These are phyloP conservation scores for Carassius auratus DNA, from an alignment of 2,113 vertebrate genomes.

Conservation along the genomic window DNA sequence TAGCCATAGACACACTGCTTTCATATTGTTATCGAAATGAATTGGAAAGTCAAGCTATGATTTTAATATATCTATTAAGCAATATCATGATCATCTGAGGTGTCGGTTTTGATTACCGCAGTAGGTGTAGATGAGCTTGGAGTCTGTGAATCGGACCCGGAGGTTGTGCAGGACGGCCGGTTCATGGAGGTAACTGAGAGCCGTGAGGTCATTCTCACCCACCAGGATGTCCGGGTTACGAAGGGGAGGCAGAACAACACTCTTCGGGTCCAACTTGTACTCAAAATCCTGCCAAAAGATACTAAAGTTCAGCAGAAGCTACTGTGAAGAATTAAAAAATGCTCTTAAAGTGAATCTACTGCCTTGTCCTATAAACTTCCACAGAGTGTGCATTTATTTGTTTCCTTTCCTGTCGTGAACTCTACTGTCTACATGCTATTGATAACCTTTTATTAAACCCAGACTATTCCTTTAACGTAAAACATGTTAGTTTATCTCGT, in stretches of 20 bases:
- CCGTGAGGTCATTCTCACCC: slow-evolving; percentile 79
- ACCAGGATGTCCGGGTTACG: slow-evolving; percentile 95
- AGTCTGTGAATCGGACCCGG: slow-evolving; percentile 92
- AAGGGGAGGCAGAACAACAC: slow-evolving; percentile 82
- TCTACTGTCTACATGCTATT: no score
- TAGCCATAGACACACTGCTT: no score
- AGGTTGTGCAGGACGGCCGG: slow-evolving; percentile 96
- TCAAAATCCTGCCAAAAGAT: slow-evolving; percentile 79
- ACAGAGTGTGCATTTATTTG: background rate
- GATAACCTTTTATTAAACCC: no score
- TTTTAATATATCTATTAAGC: background rate
- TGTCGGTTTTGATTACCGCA: slow-evolving; percentile 79
- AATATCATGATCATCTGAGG: background rate
- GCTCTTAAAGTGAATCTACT: background rate
- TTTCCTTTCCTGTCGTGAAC: background rate
- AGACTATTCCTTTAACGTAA: no score
- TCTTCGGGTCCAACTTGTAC: slow-evolving; percentile 79
- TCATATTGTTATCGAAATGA: background rate
- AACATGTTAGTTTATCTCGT: background rate
- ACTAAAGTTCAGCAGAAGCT: slow-evolving; percentile 3
- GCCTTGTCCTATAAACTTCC: background rate
- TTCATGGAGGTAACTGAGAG: slow-evolving; percentile 87
- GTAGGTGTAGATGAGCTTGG: slow-evolving; percentile 95
- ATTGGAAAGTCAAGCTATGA: background rate
- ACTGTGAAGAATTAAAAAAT: no score